These are phyloP conservation scores for Craterocephalus amniculus DNA, from an alignment of 2,797 vertebrate species.

Conservation along the genomic window DNA sequence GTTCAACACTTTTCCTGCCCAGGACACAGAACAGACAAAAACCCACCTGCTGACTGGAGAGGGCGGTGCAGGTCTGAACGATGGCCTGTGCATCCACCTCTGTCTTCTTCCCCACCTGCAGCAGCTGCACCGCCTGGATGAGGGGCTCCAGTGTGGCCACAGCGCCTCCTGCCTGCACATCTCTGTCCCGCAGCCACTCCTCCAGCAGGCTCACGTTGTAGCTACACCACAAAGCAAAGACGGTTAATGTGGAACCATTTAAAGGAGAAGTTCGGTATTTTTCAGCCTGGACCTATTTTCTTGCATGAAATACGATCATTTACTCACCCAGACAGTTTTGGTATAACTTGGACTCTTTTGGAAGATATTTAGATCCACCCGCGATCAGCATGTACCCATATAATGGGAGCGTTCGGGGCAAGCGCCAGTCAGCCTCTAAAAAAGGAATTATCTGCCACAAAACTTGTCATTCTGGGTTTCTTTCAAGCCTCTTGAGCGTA, in stretches of 20 bases:
- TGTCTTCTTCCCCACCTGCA: slow-evolving; percentile 85
- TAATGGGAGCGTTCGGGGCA: too few relatives aligned
- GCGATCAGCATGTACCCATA: too few relatives aligned
- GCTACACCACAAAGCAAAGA: slow-evolving; percentile 41
- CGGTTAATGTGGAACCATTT: neutral
- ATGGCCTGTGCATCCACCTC: slow-evolving; percentile 79
- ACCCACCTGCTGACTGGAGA: slow-evolving; percentile 83
- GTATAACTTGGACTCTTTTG: too few relatives aligned
- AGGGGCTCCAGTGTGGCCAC: slow-evolving; percentile 81
- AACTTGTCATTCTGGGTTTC: too few relatives aligned
- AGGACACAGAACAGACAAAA: neutral
- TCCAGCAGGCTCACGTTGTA: slow-evolving; percentile 85
- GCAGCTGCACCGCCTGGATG: slow-evolving; percentile 85
- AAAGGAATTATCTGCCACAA: too few relatives aligned
- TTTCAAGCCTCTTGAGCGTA: too few relatives aligned
- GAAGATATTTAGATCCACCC: too few relatives aligned
- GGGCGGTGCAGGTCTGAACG: slow-evolving; percentile 81
- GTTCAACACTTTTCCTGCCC: neutral
- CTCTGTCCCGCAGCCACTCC: slow-evolving; percentile 83
- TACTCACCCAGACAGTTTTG: too few relatives aligned
- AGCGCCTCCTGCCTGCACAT: slow-evolving; percentile 79
- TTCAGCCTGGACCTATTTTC: too few relatives aligned
- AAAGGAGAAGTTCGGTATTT: too few relatives aligned
- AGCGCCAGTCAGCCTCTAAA: too few relatives aligned
- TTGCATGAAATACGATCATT: too few relatives aligned